phyloP scores from a whole-genome alignment of 53 echinoderm and acorn worm species.

The Apostichopus leukothele region DNA sequence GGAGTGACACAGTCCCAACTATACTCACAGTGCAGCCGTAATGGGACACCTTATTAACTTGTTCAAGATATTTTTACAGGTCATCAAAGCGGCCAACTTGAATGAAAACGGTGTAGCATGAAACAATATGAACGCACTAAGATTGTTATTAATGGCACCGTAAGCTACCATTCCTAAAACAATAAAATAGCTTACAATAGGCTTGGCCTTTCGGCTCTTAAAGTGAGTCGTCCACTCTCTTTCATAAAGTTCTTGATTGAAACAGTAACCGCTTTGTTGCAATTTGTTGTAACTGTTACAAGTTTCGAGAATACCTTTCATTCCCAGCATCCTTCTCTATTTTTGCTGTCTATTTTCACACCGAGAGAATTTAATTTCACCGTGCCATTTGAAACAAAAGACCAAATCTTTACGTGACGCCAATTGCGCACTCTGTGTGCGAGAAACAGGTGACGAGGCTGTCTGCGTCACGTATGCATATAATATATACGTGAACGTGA shows the following conservation, averaged over 20 bases:
- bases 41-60: too few relatives aligned
- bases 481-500: too few relatives aligned
- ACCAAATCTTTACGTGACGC: background rate
- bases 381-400: slow-evolving; percentile 2
- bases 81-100: background rate
- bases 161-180: background rate
- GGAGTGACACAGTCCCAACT: too few relatives aligned
- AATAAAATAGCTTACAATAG: background rate
- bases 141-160: background rate
- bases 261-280: background rate
- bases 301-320: background rate
- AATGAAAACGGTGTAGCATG: background rate
- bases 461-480: background rate
- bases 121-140: too few relatives aligned
- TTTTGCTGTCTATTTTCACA: background rate
- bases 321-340: background rate
- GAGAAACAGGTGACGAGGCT: slow-evolving; percentile 12
- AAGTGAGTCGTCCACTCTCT: background rate
- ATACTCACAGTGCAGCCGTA: too few relatives aligned
- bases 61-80: background rate
- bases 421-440: slow-evolving; percentile 16
- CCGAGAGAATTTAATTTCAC: slow-evolving; percentile 1
- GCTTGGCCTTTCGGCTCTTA: background rate
- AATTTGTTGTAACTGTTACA: background rate
- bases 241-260: background rate